Evolutionary conservation across 2,888 invertebrate species (phyloP).

Genomic region (Lacanobia oleracea): DNA sequence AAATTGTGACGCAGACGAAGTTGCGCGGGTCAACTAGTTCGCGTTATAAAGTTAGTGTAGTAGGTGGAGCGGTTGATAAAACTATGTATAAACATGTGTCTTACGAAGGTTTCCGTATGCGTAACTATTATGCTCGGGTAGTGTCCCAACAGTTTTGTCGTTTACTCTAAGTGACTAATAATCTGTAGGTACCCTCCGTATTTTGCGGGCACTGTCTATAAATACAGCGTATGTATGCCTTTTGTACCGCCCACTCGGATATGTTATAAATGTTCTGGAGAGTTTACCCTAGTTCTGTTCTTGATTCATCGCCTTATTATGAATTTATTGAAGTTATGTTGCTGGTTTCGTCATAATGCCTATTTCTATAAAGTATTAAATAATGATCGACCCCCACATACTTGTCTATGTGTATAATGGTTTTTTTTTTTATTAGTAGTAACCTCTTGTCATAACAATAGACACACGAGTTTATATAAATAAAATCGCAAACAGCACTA

Average conservation of each 20-base stretch:
- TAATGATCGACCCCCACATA: not conserved
- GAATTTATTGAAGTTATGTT: constrained; percentile 36
- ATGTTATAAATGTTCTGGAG: constrained; percentile 66
- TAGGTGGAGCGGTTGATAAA: constrained; percentile 52
- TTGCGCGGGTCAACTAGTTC: too few relatives aligned
- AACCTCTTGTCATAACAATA: constrained; percentile 29
- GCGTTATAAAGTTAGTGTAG: constrained; percentile 30
- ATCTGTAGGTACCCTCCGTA: constrained; percentile 43
- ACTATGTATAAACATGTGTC: constrained; percentile 62
- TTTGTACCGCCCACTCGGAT: constrained; percentile 72
- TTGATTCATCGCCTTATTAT: constrained; percentile 59
- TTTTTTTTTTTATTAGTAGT: constrained; percentile 9
- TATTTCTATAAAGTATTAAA: constrained; percentile 14
- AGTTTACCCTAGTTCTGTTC: constrained; percentile 71
- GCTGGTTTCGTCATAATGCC: constrained; percentile 19
- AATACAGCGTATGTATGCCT: constrained; percentile 68
- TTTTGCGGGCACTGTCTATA: constrained; percentile 68
- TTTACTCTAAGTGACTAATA: constrained; percentile 67
- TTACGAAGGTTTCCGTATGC: constrained; percentile 63
- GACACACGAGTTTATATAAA: constrained; percentile 30
- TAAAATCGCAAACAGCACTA: constrained; percentile 51
- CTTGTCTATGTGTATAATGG: constrained; percentile 1
- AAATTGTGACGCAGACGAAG: too few relatives aligned
- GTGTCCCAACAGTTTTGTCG: constrained; percentile 59
- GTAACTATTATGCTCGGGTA: constrained; percentile 50